Base-by-base conservation (phyloP, 2,113 vertebrate genomes). In the Ophthalmolycus amberensis region DNA sequence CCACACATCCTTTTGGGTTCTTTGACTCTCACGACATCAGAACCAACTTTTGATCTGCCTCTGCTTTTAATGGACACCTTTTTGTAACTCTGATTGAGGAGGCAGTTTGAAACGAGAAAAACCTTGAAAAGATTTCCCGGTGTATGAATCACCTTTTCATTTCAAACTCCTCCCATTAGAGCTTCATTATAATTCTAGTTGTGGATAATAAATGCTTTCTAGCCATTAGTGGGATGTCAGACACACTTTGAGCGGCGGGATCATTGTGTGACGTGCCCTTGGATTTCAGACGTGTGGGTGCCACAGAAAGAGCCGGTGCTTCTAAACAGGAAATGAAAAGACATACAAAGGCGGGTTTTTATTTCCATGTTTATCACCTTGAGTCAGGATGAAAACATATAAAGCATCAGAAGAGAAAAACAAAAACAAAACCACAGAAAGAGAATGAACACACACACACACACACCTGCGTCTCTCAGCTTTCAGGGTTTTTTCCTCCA, bases 301-400 rank as follows among this genome's bases (percentile, higher is more conserved):
- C 52, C 5, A 3, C 72, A 60, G 84, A 85, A 73, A 86, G 76
- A 69, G 60, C 46, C 44, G 1, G 52, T 8, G 37, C 69, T 25
- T 74, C 72, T 65, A 29, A 80, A 76, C 59, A 71, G 87, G 74
- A 83, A 88, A 85, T 85, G 79, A 83, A 92, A 88, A 85, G 4
- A 32, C 75, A 70, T 25, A 85, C 88, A 90, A 86, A 88, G 79
- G 70, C 68, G 14, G 59, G 44, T 81, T 87, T 88, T 88, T 86
- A 86, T 88, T 83, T 82, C 79, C 75, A 79, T 91, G 89, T 89
- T 90, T 85, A 89, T 92, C 89, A 89, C 88, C 86, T 90, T 88
- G 85, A 92, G 77, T 90, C 80, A 52, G 72, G 77, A 82, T 82
- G 88, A 85, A 88, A 82, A 81, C 67, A 60, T 37, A 85, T 59